A percentile compares a stretch with the other conserved stretches of the same genome.
Conservation (phyloP, 2,888 invertebrate species). For the Adineta ricciae region DNA sequence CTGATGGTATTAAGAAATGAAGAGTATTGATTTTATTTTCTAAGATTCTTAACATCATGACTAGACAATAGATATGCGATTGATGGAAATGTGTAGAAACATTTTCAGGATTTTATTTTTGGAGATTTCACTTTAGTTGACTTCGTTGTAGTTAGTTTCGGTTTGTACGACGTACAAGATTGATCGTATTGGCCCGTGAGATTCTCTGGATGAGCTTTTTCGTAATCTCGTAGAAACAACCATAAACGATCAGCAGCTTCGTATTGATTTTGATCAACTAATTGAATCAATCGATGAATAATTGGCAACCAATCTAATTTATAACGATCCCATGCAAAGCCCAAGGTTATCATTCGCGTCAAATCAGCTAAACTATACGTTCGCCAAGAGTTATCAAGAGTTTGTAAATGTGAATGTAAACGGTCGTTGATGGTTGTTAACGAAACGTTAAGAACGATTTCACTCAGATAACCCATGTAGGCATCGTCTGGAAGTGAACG, state of each 20-base stretch:
- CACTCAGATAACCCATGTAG: background rate
- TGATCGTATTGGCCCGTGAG: background rate
- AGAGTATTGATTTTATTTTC: too few species aligned
- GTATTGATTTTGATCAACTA: background rate
- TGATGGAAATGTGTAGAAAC: too few species aligned
- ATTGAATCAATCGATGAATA: background rate
- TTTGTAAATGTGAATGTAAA: conserved; percentile 17
- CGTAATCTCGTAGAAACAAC: background rate
- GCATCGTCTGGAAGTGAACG: background rate
- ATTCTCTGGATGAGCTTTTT: background rate
- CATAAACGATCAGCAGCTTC: background rate
- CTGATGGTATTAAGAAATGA: too few species aligned
- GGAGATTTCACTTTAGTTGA: background rate
- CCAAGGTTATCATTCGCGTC: background rate
- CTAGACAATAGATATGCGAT: background rate
- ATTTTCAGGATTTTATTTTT: background rate
- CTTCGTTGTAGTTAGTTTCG: background rate
- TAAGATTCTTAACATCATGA: too few species aligned
- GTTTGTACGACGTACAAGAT: background rate
- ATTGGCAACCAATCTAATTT: background rate
- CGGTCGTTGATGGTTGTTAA: background rate
- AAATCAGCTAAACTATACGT: background rate
- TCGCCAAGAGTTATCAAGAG: background rate
- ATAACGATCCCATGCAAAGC: conserved; percentile 22
- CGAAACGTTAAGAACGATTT: background rate